phyloP scores from a whole-genome alignment of 2,113 vertebrate species.

The Cyanistes caeruleus region DNA sequence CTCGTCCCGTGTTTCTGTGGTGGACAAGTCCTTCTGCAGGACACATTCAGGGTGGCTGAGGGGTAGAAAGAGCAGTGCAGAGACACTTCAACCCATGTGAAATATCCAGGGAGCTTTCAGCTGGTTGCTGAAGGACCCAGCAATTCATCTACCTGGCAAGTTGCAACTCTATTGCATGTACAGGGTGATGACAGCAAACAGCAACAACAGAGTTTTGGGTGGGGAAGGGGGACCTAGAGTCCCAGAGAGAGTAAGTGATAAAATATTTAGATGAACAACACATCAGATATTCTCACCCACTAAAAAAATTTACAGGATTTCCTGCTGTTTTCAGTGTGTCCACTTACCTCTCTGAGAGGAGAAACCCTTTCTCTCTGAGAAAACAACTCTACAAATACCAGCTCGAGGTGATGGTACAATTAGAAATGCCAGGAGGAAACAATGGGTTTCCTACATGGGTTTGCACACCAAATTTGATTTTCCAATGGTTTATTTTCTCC shows the following conservation, averaged over 20 bases:
- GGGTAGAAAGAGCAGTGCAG: neutral
- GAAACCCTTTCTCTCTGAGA: neutral
- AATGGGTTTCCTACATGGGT: neutral
- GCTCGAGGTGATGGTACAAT: neutral
- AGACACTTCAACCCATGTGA: neutral
- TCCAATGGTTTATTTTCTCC: neutral
- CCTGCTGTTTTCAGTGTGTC: neutral
- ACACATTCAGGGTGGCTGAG: neutral
- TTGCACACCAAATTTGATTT: neutral
- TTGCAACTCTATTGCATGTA: neutral
- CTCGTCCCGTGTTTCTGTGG: neutral
- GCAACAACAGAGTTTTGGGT: neutral
- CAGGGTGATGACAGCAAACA: neutral
- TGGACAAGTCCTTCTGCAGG: neutral
- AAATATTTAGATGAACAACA: neutral
- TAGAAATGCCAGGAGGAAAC: neutral
- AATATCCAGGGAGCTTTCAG: neutral
- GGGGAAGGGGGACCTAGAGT: neutral
- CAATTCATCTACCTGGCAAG: neutral
- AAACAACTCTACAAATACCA: neutral
- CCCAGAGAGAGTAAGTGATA: neutral
- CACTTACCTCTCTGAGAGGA: neutral
- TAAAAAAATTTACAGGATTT: neutral
- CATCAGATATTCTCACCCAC: neutral
- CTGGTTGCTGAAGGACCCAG: neutral